Base-by-base conservation (phyloP, 1,140 invertebrate species). In the Macrostomum lignano region DNA sequence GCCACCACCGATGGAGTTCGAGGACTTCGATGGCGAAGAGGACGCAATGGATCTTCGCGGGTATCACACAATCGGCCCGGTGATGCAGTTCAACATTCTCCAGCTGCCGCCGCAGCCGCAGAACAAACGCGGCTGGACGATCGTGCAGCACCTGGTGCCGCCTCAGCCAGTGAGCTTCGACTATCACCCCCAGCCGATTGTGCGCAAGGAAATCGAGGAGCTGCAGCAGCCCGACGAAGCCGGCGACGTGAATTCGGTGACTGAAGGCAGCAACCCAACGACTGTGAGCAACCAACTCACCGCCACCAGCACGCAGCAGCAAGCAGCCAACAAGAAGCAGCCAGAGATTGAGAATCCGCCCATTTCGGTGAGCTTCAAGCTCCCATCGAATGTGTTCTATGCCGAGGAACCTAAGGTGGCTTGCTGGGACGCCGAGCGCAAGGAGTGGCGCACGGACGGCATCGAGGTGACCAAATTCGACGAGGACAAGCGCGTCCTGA, bases 21-120 rank as follows among this genome's bases (percentile, higher is more conserved):
- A 52, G 25, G 53, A 56, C 21, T 56, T 56, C 47, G 51, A 54
- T 38, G 51, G 48, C 21, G 51, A 52, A 40, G 51, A 53, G 17
- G 51, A 55, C 40, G 45, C 50, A 2, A 35, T 56, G 10, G 55
- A 58, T 41, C 35, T 58, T 17, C 32, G 55, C 37, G 46, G 48
- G 15, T 46, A 46, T 39, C 29, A 43, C 25, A 45, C 49, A 17
- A 33, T 54, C 3, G 51, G 53, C 17, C 51, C 51, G 6, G 38
- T 56, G 7, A 47, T 52, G 33, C 40, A 46, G 25, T 46, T 58
- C 31, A 46, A 52, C 37, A 38, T 58, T 7, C 44, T 55, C 30
- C n/a, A 46, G 21, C 38, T 58, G 21, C 53, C 55, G 21, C 55
- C 55, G 5, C 55, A 58, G 32, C 53, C 55, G 13, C 52, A 52